Conservation (phyloP, 2,113 vertebrate genomes). For the Chaetura pelagica region DNA sequence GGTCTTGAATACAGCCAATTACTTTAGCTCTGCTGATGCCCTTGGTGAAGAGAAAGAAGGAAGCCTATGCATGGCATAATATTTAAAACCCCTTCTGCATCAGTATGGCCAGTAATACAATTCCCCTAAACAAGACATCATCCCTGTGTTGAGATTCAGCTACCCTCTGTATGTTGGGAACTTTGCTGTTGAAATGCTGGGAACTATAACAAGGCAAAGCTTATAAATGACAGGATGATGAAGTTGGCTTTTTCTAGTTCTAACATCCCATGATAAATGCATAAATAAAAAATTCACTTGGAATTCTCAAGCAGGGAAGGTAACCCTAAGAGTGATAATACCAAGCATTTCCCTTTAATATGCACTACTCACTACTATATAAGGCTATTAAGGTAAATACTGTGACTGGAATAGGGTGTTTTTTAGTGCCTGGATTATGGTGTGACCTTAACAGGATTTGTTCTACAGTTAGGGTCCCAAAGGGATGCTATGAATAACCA, state of each 20-base stretch:
- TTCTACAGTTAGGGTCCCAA: not conserved
- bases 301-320: not conserved
- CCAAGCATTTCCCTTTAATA: not conserved
- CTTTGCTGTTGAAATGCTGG: not conserved
- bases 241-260: not conserved
- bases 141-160: not conserved
- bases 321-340: not conserved
- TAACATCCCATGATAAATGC: not conserved
- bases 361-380: not conserved
- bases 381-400: not conserved
- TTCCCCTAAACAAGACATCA: not conserved
- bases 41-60: not conserved
- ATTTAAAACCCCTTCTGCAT: not conserved
- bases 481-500: not conserved
- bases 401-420: not conserved
- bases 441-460: not conserved
- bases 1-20: not conserved
- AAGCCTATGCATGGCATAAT: not conserved
- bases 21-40: not conserved
- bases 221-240: not conserved
- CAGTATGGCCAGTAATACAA: not conserved
- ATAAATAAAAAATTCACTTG: not conserved
- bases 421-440: not conserved
- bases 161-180: rapidly evolving
- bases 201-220: not conserved